phyloP scores from a whole-genome alignment of 1,140 invertebrate genomes.

The Bombus fervidus region DNA sequence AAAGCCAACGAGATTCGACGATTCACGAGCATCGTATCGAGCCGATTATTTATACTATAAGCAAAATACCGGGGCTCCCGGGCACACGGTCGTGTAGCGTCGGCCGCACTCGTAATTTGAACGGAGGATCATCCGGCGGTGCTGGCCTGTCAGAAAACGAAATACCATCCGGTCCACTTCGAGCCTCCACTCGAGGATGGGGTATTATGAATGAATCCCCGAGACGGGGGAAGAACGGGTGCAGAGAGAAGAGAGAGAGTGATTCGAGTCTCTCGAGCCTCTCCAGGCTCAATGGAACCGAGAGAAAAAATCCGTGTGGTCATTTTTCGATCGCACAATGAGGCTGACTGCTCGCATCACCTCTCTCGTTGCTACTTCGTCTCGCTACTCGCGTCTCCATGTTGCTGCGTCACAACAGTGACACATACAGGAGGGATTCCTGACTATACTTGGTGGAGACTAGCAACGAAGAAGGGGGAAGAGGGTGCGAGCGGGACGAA shows the following conservation, averaged over 20 bases:
- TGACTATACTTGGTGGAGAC: slow-evolving; percentile 15
- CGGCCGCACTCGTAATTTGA: slow-evolving; percentile 61
- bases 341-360: slow-evolving; percentile 34
- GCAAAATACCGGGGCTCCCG: slow-evolving; percentile 59
- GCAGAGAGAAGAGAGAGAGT: slow-evolving; percentile 60
- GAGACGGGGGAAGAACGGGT: slow-evolving; percentile 49
- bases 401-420: slow-evolving; percentile 69
- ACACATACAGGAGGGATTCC: slow-evolving; percentile 62
- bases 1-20: slow-evolving; percentile 20
- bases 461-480: slow-evolving; percentile 4
- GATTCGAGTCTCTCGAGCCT: slow-evolving; percentile 72
- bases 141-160: slow-evolving; percentile 72
- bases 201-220: slow-evolving; percentile 67
- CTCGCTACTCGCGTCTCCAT: slow-evolving; percentile 42
- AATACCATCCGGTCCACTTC: slow-evolving; percentile 77
- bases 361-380: slow-evolving; percentile 19
- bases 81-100: slow-evolving; percentile 33
- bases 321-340: slow-evolving; percentile 72
- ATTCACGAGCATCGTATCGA: slow-evolving; percentile 40
- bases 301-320: slow-evolving; percentile 77
- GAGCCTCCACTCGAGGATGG: slow-evolving; percentile 68
- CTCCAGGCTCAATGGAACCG: slow-evolving; percentile 72
- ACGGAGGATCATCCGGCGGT: slow-evolving; percentile 46
- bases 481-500: background rate
- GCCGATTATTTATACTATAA: slow-evolving; percentile 69